Evolutionary conservation across 2,888 invertebrate species (phyloP).

Genomic region (Horisme vitalbata): DNA sequence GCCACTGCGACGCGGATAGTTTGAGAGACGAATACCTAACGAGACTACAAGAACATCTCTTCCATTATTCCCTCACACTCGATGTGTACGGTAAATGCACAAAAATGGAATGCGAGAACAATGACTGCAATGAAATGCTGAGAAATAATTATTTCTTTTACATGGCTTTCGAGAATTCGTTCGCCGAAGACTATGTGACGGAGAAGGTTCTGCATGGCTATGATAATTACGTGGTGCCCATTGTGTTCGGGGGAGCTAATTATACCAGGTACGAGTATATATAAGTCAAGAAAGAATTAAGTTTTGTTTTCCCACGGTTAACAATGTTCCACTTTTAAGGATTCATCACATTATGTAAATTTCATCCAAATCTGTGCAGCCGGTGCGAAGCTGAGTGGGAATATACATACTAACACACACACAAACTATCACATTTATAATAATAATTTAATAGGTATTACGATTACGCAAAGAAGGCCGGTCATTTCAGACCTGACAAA

Average conservation of each 20-base stretch:
- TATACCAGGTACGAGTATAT: slow-evolving; percentile 65
- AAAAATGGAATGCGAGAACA: slow-evolving; percentile 37
- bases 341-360: not conserved
- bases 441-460: too few relatives aligned
- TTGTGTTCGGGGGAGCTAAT: slow-evolving; percentile 86
- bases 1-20: slow-evolving; percentile 45
- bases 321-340: too few relatives aligned
- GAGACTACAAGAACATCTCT: slow-evolving; percentile 53
- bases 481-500: too few relatives aligned
- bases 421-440: too few relatives aligned
- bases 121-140: slow-evolving; percentile 44
- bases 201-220: slow-evolving; percentile 64
- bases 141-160: slow-evolving; percentile 58
- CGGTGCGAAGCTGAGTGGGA: too few relatives aligned
- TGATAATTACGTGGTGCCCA: slow-evolving; percentile 85
- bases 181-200: slow-evolving; percentile 59
- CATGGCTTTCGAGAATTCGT: slow-evolving; percentile 61
- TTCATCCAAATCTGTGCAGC: too few relatives aligned
- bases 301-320: slow-evolving; percentile 30
- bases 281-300: not conserved
- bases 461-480: too few relatives aligned
- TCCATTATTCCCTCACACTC: slow-evolving; percentile 48
- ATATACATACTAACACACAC: too few relatives aligned
- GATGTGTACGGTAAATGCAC: slow-evolving; percentile 55
- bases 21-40: slow-evolving; percentile 48